Base-by-base conservation (phyloP, 2,113 vertebrate genomes). In the Bostrychus sinensis region DNA sequence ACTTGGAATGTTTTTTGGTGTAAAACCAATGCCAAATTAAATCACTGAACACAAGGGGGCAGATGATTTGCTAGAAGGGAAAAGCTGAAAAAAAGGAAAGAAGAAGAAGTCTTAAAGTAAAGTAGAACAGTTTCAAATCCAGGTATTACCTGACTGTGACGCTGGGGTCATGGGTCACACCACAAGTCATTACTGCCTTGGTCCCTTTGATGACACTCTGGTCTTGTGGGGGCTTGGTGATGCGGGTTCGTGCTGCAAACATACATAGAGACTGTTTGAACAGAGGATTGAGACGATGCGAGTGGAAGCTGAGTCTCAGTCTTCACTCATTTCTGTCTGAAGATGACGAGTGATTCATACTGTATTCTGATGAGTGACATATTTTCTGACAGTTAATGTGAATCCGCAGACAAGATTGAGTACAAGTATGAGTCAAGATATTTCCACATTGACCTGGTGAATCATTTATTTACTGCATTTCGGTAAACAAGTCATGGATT, bases 161-260 rank as follows among this genome's bases (percentile, higher is more conserved):
- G 0, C 94, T 95, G 72, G 94, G 93, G 83, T 99, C 97, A 0
- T 98, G 95, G 80, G 95, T 94, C 85, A 96, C 97, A 0, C 96
- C 94, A 0, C 97, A 99, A 78, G 92, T 93, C 96, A 99, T 95
- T 46, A 92, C 86, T 5, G 96, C 97, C 76, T 96, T 97, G 57
- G 97, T 98, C 1, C 96, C 97, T 78, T 99, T 99, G 91, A 99
- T 99, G 88, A 98, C 96, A 0, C 95, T 99, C 89, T 96, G 97
- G 86, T 99, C 93, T 85, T 96, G 94, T 0, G 96, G 97, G 0
- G 95, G 94, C 81, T 88, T 94, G 0, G 91, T 96, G 92, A 99
- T 98, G 3, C 94, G 94, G 0, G 97, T 99, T 66, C 96, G 93
- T 8, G 96, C 97, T 98, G 92, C 38, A 82, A 68, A 86, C 46